Conservation (phyloP, 2,797 vertebrate species). For the Urocyon cinereoargenteus region DNA sequence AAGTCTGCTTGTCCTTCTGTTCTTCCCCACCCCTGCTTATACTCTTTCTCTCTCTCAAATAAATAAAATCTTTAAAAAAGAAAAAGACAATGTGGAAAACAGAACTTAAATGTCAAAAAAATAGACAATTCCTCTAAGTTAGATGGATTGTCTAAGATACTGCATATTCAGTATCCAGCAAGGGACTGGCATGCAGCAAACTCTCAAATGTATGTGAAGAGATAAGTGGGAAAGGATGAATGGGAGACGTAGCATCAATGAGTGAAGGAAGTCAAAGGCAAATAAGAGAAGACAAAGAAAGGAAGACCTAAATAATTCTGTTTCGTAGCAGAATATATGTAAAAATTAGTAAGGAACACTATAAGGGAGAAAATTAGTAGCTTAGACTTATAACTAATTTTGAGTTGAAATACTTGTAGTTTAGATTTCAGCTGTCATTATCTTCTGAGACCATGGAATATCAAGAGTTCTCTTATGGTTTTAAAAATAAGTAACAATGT, state of each 20-base stretch:
- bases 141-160: not conserved
- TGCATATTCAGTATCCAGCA: not conserved
- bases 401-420: not conserved
- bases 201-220: not conserved
- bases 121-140: not conserved
- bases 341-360: not conserved
- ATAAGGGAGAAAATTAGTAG: not conserved
- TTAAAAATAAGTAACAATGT: not conserved
- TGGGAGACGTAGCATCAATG: not conserved
- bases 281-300: not conserved
- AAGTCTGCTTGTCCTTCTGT: not conserved
- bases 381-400: not conserved
- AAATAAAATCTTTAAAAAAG: not conserved
- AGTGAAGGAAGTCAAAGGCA: not conserved
- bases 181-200: not conserved
- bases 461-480: not conserved
- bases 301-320: not conserved
- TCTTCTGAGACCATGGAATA: not conserved
- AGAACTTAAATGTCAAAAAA: constrained; percentile 8
- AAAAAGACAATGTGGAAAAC: constrained; percentile 3
- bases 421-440: not conserved
- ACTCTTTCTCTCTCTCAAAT: not conserved
- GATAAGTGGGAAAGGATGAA: not conserved
- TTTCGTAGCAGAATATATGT: not conserved
- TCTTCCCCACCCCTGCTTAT: not conserved